Evolutionary conservation across 2,888 invertebrate genomes (phyloP), one percentile per base, ranked within the genome.

Genomic region (Caenorhabditis plicata): DNA sequence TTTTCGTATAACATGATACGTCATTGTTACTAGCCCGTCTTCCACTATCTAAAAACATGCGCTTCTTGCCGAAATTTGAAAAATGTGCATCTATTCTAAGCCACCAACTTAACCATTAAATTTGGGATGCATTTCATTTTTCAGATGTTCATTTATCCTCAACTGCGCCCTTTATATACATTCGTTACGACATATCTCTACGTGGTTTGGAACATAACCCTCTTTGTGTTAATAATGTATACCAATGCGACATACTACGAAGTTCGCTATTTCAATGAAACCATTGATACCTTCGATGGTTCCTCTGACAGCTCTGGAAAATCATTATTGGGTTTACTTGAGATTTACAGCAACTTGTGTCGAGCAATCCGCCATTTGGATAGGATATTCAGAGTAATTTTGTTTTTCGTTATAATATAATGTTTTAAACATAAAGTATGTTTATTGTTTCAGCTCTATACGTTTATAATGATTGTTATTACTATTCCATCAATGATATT

Each of bases 381-480:
- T 35, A 4, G 52, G 15, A 64, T 64, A 19, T 68, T 68, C 17
- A 46, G 67, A 33, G 64, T 64, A 27, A 31, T 9, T 22, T 23
- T n/a, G 8, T 15, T 33, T 33, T 33, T 33, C 17, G 17, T 33
- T 33, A 7, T 33, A 35, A 35, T 17, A 35, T 35, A 35, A 35
- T 20, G 17, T 15, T 32, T 32, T 32, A n/a, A 7, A 8, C 32
- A 32, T 32, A n/a, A 32, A 29, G 7, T 29, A 7, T 11, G 29
- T 7, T 11, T 11, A 29, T 7, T 44, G 15, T 63, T 64, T 25
- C 53, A 56, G 55, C 27, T 68, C 1, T 68, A 68, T 38, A 61
- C 64, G 4, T 68, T 68, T 27, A 61, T 64, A 17, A 68, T 68
- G 63, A 63, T 63, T n/a, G 53, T 57, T 5, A 63, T 54, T 15